Conservation (phyloP, 2,113 vertebrate genomes). For the Python bivittatus region DNA sequence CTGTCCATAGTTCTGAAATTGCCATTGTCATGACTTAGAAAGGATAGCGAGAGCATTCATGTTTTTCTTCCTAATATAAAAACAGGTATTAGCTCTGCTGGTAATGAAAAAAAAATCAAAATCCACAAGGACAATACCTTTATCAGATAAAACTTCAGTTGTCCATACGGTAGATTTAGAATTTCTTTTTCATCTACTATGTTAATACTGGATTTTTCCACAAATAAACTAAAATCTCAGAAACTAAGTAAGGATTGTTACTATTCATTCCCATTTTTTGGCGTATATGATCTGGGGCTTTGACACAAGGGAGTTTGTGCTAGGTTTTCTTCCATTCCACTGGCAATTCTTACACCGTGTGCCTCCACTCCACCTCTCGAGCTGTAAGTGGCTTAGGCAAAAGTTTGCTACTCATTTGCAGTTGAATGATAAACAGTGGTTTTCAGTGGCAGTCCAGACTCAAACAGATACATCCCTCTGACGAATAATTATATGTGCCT, state of each 20-base stretch:
- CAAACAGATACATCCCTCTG: not conserved
- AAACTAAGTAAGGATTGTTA: not conserved
- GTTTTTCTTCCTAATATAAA: not conserved
- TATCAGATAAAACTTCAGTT: not conserved
- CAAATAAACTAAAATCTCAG: not conserved
- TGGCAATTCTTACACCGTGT: not conserved
- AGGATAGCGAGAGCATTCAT: not conserved
- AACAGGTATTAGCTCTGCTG: not conserved
- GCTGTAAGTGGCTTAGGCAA: not conserved
- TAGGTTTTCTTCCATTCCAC: not conserved
- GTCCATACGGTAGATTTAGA: not conserved
- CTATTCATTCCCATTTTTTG: not conserved
- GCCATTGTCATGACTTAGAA: not conserved
- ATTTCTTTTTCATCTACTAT: not conserved
- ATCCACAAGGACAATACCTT: not conserved
- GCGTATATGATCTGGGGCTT: not conserved
- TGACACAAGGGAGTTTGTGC: not conserved
- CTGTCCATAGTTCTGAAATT: constrained; percentile 69
- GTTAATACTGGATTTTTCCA: not conserved
- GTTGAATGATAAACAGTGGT: not conserved
- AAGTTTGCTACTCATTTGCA: not conserved
- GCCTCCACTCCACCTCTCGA: not conserved
- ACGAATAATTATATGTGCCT: not conserved
- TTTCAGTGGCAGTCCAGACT: not conserved
- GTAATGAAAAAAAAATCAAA: not conserved